phyloP scores from a whole-genome alignment of 53 echinoderm and acorn worm genomes.

The Stichopus horrens region DNA sequence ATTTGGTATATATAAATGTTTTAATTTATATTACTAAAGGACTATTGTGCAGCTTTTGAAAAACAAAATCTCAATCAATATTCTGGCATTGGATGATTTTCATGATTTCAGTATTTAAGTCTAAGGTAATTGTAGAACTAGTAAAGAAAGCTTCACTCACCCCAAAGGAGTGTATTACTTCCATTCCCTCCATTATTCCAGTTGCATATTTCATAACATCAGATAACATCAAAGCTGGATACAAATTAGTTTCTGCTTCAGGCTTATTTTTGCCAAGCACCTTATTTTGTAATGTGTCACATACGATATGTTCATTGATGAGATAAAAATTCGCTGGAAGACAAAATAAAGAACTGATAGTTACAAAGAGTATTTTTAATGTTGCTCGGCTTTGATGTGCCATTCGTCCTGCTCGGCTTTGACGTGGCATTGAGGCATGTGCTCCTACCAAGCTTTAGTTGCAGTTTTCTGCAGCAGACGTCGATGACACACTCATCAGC shows the following conservation, averaged over 20 bases:
- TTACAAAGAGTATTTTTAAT: no score
- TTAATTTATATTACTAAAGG: no score
- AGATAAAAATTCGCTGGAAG: conserved; percentile 14
- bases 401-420: no score
- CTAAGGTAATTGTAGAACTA: no score
- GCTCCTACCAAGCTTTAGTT: neutral
- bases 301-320: neutral
- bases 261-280: neutral
- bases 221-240: neutral
- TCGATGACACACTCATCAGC: neutral
- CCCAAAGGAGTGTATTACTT: neutral
- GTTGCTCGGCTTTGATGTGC: no score
- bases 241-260: neutral
- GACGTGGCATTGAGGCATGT: no score
- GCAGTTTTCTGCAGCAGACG: neutral
- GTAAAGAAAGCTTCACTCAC: neutral
- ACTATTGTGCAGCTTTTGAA: no score
- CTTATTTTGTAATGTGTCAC: conserved; percentile 11
- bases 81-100: no score
- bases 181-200: neutral
- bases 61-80: no score
- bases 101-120: no score
- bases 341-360: neutral
- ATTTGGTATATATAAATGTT: no score
- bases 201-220: neutral